Base-by-base conservation (phyloP, 2,797 vertebrate genomes). In the Leptodactylus fallax region DNA sequence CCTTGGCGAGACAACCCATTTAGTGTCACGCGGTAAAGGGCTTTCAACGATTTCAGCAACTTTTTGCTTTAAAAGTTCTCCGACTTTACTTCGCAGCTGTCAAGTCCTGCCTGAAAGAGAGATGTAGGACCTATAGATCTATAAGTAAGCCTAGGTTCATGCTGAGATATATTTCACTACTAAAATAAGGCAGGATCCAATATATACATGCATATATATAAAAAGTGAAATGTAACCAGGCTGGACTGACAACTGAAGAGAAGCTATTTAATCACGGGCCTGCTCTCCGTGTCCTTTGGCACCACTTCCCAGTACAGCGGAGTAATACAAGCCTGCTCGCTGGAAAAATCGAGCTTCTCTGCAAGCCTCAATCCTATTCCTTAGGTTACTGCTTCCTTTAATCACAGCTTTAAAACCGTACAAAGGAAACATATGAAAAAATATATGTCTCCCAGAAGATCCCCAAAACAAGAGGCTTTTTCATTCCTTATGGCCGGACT, bases 371-470 rank as follows among this genome's bases (percentile, higher is more conserved):
- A 49, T 79, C 63, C 53, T 84, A 79, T 77, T 88, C 69, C 72
- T 84, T 47, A 60, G 74, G 81, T 88, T 84, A 79, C 87, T 60
- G 87, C 76, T 80, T 88, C 87, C 87, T 85, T 79, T 60, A 85
- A 89, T 69, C 86, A 81, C 67, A 67, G 36, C 51, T 83, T 63
- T 78, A 76, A 86, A 87, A 81, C 2, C 49, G 21, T 79, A 80
- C 36, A 80, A 77, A 89, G 78, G 79, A 47, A 88, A 85, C 25
- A 86, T 56, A 74, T 83, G 81, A 79, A 87, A 80, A 87, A 71
- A 79, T 81, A 87, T 74, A 79, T 6, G 53, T 79, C 81, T 83
- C 63, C 82, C 81, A 47, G 71, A 55, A 80, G 81, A 88, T 80
- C 27, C 16, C 14, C 36, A 65, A 84, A 80, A 84, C 69, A 90